A percentile compares a stretch with the other conserved stretches of the same genome.
Conservation (phyloP, 2,888 invertebrate species). For the Thera britannica region DNA sequence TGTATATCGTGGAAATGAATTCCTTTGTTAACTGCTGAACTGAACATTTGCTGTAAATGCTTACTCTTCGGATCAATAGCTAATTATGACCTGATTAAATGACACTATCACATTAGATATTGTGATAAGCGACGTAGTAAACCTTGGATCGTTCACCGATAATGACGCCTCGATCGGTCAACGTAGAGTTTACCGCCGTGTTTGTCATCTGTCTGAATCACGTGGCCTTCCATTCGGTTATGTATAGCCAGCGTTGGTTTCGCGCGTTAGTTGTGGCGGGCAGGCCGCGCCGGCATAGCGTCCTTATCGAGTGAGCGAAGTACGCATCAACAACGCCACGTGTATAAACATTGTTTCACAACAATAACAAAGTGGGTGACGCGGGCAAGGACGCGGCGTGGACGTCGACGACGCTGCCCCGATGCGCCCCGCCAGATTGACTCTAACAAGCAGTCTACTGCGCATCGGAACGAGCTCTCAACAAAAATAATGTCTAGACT, state of each 20-base stretch:
- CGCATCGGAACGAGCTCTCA: neutral
- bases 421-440: constrained; percentile 55
- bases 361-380: constrained; percentile 77
- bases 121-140: constrained; percentile 41
- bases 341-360: constrained; percentile 83
- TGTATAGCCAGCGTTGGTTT: constrained; percentile 68
- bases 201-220: constrained; percentile 80
- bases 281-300: constrained; percentile 70
- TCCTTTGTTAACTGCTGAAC: neutral
- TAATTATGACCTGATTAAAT: constrained; percentile 19
- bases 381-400: constrained; percentile 66
- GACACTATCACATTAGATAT: constrained; percentile 29
- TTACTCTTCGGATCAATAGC: constrained; percentile 9
- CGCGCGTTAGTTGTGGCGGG: constrained; percentile 77
- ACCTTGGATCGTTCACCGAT: constrained; percentile 59
- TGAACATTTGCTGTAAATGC: constrained; percentile 3
- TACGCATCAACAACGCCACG: constrained; percentile 76
- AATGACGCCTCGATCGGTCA: constrained; percentile 63
- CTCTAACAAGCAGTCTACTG: constrained; percentile 44
- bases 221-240: constrained; percentile 77
- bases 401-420: constrained; percentile 53
- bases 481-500: constrained; percentile 30
- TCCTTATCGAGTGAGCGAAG: constrained; percentile 71
- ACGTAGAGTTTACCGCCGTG: constrained; percentile 64
- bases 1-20: neutral